These are phyloP conservation scores for Burhinus bistriatus DNA, from an alignment of 2,113 vertebrate species.

Conservation along the genomic window DNA sequence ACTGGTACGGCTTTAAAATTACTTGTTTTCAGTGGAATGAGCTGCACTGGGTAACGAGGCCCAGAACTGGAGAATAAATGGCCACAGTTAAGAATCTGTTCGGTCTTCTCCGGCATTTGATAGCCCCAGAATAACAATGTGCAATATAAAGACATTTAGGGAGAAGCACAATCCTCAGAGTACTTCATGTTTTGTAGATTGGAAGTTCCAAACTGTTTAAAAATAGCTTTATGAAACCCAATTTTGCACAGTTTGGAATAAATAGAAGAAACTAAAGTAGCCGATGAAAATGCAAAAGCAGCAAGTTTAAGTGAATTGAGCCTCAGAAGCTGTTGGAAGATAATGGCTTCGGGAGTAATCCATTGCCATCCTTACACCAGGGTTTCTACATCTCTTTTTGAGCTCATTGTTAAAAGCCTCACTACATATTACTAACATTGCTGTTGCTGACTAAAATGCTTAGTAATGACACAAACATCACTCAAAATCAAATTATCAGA, in stretches of 20 bases:
- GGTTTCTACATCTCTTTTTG: conserved; percentile 34
- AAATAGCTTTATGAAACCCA: conserved; percentile 11
- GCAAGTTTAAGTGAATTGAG: conserved; percentile 54
- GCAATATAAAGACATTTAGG: not conserved
- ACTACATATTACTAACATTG: conserved; percentile 43
- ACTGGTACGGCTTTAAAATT: rapidly evolving
- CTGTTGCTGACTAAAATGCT: conserved; percentile 78
- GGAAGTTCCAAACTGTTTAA: not conserved
- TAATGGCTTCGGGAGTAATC: conserved; percentile 46
- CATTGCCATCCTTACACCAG: not conserved
- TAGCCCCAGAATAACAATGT: not conserved
- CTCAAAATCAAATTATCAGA: conserved; percentile 87
- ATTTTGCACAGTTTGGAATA: conserved; percentile 16
- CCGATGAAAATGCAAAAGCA: not conserved
- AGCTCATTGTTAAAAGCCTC: conserved; percentile 59
- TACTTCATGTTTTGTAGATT: not conserved
- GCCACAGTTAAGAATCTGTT: not conserved
- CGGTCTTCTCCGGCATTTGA: not conserved
- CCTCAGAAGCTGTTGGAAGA: conserved; percentile 26
- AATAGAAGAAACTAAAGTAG: conserved; percentile 41
- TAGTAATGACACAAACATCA: conserved; percentile 84
- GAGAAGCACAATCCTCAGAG: not conserved
- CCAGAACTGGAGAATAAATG: not conserved
- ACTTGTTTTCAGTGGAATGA: not conserved
- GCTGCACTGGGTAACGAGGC: not conserved